Conservation (phyloP, 1,140 invertebrate genomes). For the Chionoecetes opilio region DNA sequence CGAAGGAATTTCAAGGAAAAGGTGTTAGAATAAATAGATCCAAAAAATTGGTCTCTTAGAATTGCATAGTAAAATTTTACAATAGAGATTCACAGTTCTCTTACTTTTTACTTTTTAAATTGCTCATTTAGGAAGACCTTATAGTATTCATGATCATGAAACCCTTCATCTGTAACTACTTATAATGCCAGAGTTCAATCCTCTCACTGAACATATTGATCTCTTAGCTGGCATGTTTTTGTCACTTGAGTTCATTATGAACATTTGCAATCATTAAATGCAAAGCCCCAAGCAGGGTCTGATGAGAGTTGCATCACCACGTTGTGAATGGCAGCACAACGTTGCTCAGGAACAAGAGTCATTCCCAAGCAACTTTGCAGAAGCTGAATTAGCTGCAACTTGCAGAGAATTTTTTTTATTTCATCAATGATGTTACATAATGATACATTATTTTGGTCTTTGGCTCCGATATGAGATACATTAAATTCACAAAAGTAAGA, state of each 20-base stretch:
- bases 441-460: neutral
- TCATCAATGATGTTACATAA: neutral
- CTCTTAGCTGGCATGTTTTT: too few species aligned
- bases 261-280: neutral
- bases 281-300: neutral
- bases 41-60: too few species aligned
- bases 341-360: slow-evolving; percentile 17
- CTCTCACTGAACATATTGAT: too few species aligned
- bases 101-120: too few species aligned
- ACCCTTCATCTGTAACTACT: too few species aligned
- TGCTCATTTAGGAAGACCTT: too few species aligned
- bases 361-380: neutral
- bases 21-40: too few species aligned
- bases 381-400: neutral
- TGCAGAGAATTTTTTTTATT: neutral
- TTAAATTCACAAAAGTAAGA: neutral
- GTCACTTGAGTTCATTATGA: neutral
- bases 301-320: neutral
- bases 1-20: too few species aligned
- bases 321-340: neutral
- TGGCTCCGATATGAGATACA: neutral
- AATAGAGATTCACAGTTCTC: too few species aligned
- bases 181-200: too few species aligned
- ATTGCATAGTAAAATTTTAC: too few species aligned
- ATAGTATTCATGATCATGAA: too few species aligned